phyloP scores from a whole-genome alignment of 2,888 invertebrate genomes.

The Labia minor region DNA sequence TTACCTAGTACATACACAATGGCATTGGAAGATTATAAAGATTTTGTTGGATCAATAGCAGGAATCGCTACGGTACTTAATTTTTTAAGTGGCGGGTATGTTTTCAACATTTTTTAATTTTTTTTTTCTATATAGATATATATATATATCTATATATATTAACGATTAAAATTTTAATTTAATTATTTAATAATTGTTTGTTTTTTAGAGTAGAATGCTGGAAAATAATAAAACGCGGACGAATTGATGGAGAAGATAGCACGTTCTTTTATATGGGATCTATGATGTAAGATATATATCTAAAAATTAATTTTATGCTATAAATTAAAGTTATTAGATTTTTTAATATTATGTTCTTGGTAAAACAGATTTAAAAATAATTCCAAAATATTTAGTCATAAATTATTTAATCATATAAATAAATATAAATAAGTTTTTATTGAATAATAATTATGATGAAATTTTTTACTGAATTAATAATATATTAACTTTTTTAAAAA shows the following conservation, averaged over 20 bases:
- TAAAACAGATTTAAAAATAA: too few relatives aligned
- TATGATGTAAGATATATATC: conserved; percentile 21
- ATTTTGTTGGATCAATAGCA: conserved; percentile 54
- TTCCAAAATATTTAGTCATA: too few relatives aligned
- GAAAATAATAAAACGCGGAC: conserved; percentile 24
- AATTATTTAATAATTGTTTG: not conserved
- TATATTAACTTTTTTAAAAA: too few relatives aligned
- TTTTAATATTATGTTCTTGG: too few relatives aligned
- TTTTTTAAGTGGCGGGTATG: conserved; percentile 65
- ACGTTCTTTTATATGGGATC: conserved; percentile 27
- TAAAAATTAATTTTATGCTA: not conserved
- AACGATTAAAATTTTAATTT: too few relatives aligned
- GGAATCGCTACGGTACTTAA: conserved; percentile 67
- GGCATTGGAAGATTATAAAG: conserved; percentile 54
- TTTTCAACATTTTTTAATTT: conserved; percentile 25
- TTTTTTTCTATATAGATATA: not conserved
- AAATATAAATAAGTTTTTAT: too few relatives aligned
- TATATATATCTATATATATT: too few relatives aligned
- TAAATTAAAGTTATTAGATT: too few relatives aligned
- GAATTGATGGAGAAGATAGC: conserved; percentile 19
- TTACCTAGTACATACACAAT: conserved; percentile 27
- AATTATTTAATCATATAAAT: too few relatives aligned
- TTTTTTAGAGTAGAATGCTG: conserved; percentile 26
- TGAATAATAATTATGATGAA: too few relatives aligned
- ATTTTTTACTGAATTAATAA: too few relatives aligned